Base-by-base conservation (phyloP, 2,888 invertebrate genomes). In the Nineta flava region DNA sequence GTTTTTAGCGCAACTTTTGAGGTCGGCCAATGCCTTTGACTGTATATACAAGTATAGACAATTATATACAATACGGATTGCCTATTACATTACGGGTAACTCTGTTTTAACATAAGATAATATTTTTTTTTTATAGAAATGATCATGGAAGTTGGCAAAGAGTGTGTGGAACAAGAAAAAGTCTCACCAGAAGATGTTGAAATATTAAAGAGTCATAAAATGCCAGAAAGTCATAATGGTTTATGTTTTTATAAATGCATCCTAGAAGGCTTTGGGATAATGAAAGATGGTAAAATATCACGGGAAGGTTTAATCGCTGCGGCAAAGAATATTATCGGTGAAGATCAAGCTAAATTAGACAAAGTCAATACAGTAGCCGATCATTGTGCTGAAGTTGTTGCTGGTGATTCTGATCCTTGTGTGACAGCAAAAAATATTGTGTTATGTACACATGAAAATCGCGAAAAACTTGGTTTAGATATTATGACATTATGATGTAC, bases 161-260 rank as follows among this genome's bases (percentile, higher is more conserved):
- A 57, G 41, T 66, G 66, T 51, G 58, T 61, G 46, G 50, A 51
- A 9, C 57, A 63, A 57, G 55, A 58, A 5, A 62, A 62, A 2
- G 67, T 64, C 2, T 56, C 60, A 5, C 59, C 58, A 41, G 60
- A 56, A 1, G 67, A 66, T 53, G 46, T 65, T 10, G 57, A 61
- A 49, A 51, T 56, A 0, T 34, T 65, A 9, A 55, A 55, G 43
- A 53, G 54, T 26, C 56, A 60, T 44, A 58, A 62, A 52, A 38
- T 65, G 5, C 67, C 67, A 1, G 52, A 57, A 35, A 59, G 60
- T 9, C 58, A 61, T 46, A 55, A 58, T 38, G 65, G 65, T 5
- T 50, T 59, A 12, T 65, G 65, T 51, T 55, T 65, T 58, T 17
- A 66, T 15, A 62, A 65, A 48, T 67, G 67, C 49, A 46, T 66